A percentile compares a stretch with the other conserved stretches of the same genome.
Conservation (phyloP, 2,888 invertebrate species). For the Trisateles emortualis region DNA sequence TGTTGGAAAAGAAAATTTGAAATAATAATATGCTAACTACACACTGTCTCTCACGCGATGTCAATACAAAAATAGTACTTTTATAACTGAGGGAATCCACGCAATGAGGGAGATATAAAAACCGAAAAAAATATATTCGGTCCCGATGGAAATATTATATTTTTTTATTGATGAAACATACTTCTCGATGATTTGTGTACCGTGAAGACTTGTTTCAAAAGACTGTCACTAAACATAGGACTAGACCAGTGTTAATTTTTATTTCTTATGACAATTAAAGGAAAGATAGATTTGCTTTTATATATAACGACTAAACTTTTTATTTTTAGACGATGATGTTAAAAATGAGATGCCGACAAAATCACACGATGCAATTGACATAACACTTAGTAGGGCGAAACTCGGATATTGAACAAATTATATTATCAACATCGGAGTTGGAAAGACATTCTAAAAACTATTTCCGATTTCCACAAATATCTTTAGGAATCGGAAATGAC, state of each 20-base stretch:
- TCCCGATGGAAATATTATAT: conserved; percentile 23
- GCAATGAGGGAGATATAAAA: conserved; percentile 64
- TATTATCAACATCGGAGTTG: too few species aligned
- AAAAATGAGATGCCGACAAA: too few species aligned
- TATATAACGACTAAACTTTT: too few species aligned
- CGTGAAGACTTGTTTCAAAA: not conserved
- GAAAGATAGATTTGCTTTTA: too few species aligned
- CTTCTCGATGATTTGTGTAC: conserved; percentile 7
- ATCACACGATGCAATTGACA: too few species aligned
- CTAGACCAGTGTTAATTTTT: not conserved
- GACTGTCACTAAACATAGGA: not conserved
- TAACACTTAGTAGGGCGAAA: too few species aligned
- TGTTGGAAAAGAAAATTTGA: conserved; percentile 46
- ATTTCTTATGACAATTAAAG: too few species aligned
- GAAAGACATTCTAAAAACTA: too few species aligned
- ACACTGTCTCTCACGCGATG: conserved; percentile 68
- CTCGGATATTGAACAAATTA: too few species aligned
- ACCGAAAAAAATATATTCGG: conserved; percentile 29
- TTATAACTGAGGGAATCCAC: conserved; percentile 64
- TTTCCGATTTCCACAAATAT: too few species aligned
- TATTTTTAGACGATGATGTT: too few species aligned
- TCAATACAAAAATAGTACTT: conserved; percentile 58
- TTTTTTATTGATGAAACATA: conserved; percentile 26
- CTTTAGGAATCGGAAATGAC: too few species aligned
- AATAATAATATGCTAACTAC: conserved; percentile 66